Evolutionary conservation across 2,888 invertebrate species (phyloP), one percentile per base, ranked within the genome.

Genomic region (Netelia fuscicornis): DNA sequence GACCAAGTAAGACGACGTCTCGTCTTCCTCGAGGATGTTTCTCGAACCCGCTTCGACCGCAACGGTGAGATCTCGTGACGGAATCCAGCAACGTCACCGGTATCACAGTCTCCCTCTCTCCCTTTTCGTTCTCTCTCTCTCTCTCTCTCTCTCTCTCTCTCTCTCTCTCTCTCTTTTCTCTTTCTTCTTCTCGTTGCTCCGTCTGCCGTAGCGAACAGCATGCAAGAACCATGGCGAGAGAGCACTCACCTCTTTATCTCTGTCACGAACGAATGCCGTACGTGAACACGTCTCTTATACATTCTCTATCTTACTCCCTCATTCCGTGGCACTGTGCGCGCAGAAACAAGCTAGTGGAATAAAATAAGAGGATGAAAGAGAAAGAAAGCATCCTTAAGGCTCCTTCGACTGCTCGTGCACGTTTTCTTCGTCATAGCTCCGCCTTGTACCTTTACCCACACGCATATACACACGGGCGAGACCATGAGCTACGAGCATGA

Each of bases 211-310:
- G 76, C 65, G 48, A 60, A 3, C 17, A 70, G 44, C 37, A 42
- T 58, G 54, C 62, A 52, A 81, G 68, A 42, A 81, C 52, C 20
- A 64, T 25, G 42, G 10, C 37, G 58, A 52, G 54, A 77, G 71
- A 54, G 67, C 58, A 37, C 67, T 71, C 68, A 60, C 74, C 85
- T 83, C 86, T 87, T 86, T 86, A 87, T 86, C 87, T 86, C 81
- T 84, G 87, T 86, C 87, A 86, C 86, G 87, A 87, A 87, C 81
- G 85, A 83, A 83, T 81, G 84, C 62, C 76, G 84, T 77, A 84
- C 83, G 80, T 81, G 86, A 84, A 81, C 81, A 74, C 78, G 83
- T 68, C 81, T 83, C 81, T 70, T 44, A 58, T 86, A 80, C 37
- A 37, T 72, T 78, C 79, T 72, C 70, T 71, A 13, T 64, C 42